Base-by-base conservation (phyloP, 2,797 vertebrate species). In the Perodicticus potto region DNA sequence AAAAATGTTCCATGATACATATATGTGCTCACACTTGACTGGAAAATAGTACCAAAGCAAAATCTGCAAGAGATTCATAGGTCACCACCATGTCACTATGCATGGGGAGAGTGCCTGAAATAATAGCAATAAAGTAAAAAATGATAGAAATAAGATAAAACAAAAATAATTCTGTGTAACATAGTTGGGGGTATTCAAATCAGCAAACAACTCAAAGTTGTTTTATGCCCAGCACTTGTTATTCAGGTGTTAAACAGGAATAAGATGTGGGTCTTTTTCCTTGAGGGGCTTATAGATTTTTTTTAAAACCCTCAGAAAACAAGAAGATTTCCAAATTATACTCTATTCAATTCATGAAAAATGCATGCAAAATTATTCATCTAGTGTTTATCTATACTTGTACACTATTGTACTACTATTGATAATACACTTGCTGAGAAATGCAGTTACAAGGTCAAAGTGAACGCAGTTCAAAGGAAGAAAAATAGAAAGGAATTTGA, bases 311-410 rank as follows among this genome's bases (percentile, higher is more conserved):
- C 65, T 67, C 65, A 67, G 45, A 76, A 65, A 65, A 23, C 23
- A 55, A 69, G n/a, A 59, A 22, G 12, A 5, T 37, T n/a, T 20
- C 43, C 37, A 80, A 53, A n/a, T 90, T 92, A 76, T 76, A 23
- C 69, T 91, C 86, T 78, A 91, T 77, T 12, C 25, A 86, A 85
- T 43, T 93, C 32, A 37, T 81, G 19, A 37, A 81, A 92, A 90
- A 65, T 81, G 65, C 86, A 85, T 53, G 22, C 7, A 85, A 70
- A 95, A 76, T 10, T 53, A 19, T 91, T 61, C 12, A 32, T 61
- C 11, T 13, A 63, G 23, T 10, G 37, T 37, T 80, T 22, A 57
- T 80, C 22, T 37, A 29, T 32, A 37, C 23, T 45, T 73, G 9
- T 61, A 25, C 20, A 63, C 82, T 83, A 77, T 45, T 78, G 32